Evolutionary conservation across 2,797 vertebrate species (phyloP), one percentile per base, ranked within the genome.

Genomic region (Peromyscus melanophrys): DNA sequence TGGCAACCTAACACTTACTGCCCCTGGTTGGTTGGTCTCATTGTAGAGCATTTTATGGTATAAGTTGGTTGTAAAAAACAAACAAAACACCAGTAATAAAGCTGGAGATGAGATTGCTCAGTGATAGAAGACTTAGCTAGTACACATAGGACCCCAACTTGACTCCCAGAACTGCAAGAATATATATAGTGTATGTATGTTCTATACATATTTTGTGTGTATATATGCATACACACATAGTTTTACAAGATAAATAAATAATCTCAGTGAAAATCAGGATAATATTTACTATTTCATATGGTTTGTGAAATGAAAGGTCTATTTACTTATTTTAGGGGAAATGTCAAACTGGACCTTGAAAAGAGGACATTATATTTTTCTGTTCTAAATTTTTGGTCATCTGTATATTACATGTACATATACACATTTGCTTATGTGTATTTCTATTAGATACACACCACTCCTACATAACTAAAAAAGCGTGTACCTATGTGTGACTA

Each of bases 321-420:
- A 61, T 93, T 90, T 71, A 90, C 73, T 92, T 75, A 55, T 67
- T 78, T 34, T 75, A 17, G 40, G 80, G 71, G 43, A 81, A 89
- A 49, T 89, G 34, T 88, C 52, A 67, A 31, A 23, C 9, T 75
- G 37, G 77, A 7, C 83, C 29, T 98, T 88, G 27, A 91, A 89
- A 95, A 90, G 6, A 75, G 0, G 31, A 2, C 10, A 6, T 96
- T 92, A 49, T 77, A 87, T 82, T 92, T 93, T 95, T 93, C 65
- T 95, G 73, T 57, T 96, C 73, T 78, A 85, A 81, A 75, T 29
- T 89, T 96, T 90, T 85, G 59, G 59, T 89, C 29, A 80, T 16
- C 25, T 67, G 25, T 31, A 10, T 92, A 52, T 34, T 37, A 49
- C 59, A 76, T 16, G 34, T 10, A 40, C 8, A n/a, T 27, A 73